These are phyloP conservation scores for Cotesia congregata DNA, from an alignment of 2,888 invertebrate species.

Conservation along the genomic window DNA sequence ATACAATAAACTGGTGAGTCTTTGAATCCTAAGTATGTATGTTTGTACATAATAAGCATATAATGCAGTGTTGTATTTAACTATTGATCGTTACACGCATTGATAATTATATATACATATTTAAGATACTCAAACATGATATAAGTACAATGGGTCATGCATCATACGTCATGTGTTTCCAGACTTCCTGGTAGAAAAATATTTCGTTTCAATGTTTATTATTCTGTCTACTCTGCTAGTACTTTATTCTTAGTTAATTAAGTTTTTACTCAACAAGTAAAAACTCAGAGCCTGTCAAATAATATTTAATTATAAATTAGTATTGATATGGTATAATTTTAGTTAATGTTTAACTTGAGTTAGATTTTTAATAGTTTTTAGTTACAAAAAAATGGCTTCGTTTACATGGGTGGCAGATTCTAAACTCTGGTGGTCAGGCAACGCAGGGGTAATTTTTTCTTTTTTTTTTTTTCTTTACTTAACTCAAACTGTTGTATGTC, in stretches of 20 bases:
- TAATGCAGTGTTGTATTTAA: not conserved
- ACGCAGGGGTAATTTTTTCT: not conserved
- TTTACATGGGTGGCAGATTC: not conserved
- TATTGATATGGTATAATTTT: not conserved
- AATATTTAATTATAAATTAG: too few relatives aligned
- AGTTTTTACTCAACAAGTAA: not conserved
- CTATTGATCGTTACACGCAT: conserved; percentile 7
- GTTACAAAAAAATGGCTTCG: not conserved
- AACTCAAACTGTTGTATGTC: not conserved
- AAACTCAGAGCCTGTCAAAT: not conserved
- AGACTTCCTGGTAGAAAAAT: not conserved
- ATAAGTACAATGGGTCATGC: conserved; percentile 1
- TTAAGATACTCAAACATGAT: not conserved
- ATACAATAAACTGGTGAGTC: conserved; percentile 62
- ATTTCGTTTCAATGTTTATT: not conserved
- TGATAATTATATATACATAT: conserved; percentile 9
- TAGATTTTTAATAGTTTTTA: not conserved
- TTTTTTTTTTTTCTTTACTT: not conserved
- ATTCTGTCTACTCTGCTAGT: not conserved
- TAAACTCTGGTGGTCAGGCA: not conserved
- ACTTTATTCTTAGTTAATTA: not conserved
- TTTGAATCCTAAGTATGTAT: not conserved
- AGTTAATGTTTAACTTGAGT: not conserved
- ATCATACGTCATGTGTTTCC: not conserved
- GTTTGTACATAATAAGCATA: not conserved